Evolutionary conservation across 2,797 vertebrate genomes (phyloP).

Genomic region (Mormyrops attenuatus): DNA sequence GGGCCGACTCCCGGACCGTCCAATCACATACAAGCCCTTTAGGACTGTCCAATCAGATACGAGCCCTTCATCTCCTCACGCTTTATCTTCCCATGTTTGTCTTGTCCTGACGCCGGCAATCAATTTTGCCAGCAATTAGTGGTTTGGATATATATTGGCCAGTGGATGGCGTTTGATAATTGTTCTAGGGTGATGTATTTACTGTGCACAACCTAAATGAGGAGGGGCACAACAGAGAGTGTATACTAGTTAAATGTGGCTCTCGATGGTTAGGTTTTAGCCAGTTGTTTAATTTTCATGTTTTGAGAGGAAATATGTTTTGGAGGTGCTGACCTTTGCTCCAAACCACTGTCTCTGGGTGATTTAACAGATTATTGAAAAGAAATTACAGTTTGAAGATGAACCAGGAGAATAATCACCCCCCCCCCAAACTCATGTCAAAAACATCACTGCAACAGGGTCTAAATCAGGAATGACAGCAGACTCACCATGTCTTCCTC

Average conservation of each 20-base stretch:
- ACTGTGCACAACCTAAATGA: neutral
- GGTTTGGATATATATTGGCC: neutral
- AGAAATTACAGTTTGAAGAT: constrained; percentile 19
- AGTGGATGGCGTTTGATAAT: neutral
- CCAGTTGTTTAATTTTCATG: neutral
- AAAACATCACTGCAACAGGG: constrained; percentile 29
- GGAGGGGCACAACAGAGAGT: neutral
- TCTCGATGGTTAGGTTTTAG: constrained; percentile 6
- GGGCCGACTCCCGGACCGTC: neutral
- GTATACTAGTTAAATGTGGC: constrained; percentile 33
- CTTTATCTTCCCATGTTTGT: neutral
- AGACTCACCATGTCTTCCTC: constrained; percentile 30
- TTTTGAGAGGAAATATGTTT: neutral
- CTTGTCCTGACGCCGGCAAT: neutral
- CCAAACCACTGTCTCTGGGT: constrained; percentile 48
- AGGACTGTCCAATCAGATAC: neutral
- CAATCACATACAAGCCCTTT: neutral
- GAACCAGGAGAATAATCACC: constrained; percentile 17
- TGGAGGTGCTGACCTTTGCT: constrained; percentile 40
- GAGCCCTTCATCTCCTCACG: neutral
- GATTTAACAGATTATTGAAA: constrained; percentile 37
- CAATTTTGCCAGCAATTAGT: neutral
- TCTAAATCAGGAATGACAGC: constrained; percentile 39
- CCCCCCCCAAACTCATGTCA: neutral
- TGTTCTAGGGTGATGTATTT: neutral